Conservation (phyloP, 64 coral and sea anemone genomes). For the Stichodactyla helianthus region DNA sequence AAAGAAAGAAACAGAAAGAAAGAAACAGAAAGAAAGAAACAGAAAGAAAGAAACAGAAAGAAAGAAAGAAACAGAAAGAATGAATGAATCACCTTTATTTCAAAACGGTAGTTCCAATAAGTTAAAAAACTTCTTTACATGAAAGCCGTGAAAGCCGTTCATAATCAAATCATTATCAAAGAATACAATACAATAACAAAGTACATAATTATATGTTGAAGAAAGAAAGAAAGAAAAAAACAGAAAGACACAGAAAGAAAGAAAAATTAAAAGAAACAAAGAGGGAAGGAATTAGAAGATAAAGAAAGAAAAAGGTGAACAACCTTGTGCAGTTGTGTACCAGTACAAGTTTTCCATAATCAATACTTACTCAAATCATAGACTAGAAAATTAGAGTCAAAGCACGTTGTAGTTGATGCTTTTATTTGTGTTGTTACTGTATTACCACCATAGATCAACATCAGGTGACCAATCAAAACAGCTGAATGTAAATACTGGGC, state of each 20-base stretch:
- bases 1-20: not conserved
- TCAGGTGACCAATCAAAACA: conserved; percentile 67
- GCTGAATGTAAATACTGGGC: conserved; percentile 69
- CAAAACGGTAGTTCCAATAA: too few relatives aligned
- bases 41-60: not conserved
- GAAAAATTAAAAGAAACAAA: too few relatives aligned
- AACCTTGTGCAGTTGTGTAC: too few relatives aligned
- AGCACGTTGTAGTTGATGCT: not conserved
- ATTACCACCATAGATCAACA: conserved; percentile 84
- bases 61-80: too few relatives aligned
- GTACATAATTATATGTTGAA: too few relatives aligned
- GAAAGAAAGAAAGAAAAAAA: not conserved
- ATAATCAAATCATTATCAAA: too few relatives aligned
- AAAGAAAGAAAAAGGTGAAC: too few relatives aligned
- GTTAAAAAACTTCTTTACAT: too few relatives aligned
- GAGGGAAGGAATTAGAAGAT: not conserved
- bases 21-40: not conserved
- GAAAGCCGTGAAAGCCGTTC: too few relatives aligned
- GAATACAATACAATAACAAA: too few relatives aligned
- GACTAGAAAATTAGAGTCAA: not conserved
- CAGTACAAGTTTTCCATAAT: too few relatives aligned
- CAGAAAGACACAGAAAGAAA: not conserved
- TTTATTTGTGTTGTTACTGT: not conserved
- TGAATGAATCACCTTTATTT: too few relatives aligned
- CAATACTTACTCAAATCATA: conserved; percentile 14